Conservation (phyloP, 2,113 vertebrate species). For the Otolemur garnettii region DNA sequence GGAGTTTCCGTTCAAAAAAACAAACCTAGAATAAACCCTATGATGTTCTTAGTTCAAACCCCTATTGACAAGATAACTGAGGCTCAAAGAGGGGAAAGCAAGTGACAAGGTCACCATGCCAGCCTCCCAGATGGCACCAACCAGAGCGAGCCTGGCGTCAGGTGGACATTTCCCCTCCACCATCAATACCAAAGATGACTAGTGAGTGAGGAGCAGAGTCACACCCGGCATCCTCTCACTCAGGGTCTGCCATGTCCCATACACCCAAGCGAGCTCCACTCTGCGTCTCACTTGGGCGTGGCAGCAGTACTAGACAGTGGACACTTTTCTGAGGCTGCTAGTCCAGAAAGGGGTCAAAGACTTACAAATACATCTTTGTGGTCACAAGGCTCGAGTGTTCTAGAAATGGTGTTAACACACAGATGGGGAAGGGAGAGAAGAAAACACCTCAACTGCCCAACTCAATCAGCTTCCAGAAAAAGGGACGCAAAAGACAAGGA, state of each 20-base stretch:
- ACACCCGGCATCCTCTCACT: background rate
- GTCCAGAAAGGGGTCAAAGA: background rate
- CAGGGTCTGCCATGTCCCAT: background rate
- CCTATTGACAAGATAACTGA: background rate
- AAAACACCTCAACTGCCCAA: background rate
- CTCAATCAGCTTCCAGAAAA: background rate
- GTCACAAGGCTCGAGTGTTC: background rate
- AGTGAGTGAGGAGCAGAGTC: fast-evolving
- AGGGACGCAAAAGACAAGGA: background rate
- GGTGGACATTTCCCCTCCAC: no score
- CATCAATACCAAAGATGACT: no score
- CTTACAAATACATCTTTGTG: background rate
- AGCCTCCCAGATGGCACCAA: background rate
- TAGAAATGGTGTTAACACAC: background rate
- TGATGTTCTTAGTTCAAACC: background rate
- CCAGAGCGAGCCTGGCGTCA: background rate
- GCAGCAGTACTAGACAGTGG: background rate
- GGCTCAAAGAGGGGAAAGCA: background rate
- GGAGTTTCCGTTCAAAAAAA: background rate
- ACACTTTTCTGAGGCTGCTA: background rate
- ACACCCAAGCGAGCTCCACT: fast-evolving
- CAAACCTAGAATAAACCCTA: background rate
- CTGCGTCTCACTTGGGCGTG: background rate
- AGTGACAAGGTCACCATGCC: background rate
- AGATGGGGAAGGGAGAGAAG: background rate